Base-by-base conservation (phyloP, 2,113 vertebrate genomes). In the Phoxinus phoxinus region DNA sequence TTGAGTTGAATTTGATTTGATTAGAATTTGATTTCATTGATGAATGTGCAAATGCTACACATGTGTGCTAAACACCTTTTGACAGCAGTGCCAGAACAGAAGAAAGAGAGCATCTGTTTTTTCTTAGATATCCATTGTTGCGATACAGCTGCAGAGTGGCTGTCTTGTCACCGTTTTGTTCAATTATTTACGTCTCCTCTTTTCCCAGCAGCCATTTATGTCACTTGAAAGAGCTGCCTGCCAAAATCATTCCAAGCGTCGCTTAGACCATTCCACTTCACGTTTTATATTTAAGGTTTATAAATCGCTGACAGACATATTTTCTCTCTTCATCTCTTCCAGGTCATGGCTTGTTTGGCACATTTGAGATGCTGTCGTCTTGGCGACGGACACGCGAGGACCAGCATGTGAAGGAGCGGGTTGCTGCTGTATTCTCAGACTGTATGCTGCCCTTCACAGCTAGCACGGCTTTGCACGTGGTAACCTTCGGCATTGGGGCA, bases 321-420 rank as follows among this genome's bases (percentile, higher is more conserved):
- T 77, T 35, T 61, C 21, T 65, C 56, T 71, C 10, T 71, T 48
- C 61, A 19, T 91, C 25, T 17, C 90, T 93, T 88, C 92, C 93
- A 99, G 98, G 98, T 93, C 98, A 99, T 89, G 97, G 98, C 85
- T 96, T 99, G 87, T 98, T 98, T 71, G 98, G 98, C 90, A 98
- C 97, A 90, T 99, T 99, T 81, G 98, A 99, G 95, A 99, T 99
- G 96, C 94, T 99, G 91, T 98, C 98, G 67, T 99, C 98, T 46
- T 99, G 98, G 98, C 95, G 98, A 75, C 96, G 97, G 89, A 99
- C 97, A 19, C 96, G 96, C 85, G 98, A 99, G 95, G 97, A 99
- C 93, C 97, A 99, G 94, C 98, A 99, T 0, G 98, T 99, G 86
- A 99, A 99, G 94, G 98, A 99, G 93, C 97, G 98, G 46, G 97